Evolutionary conservation across 1,140 invertebrate genomes (phyloP), one percentile per base, ranked within the genome.

Genomic region (Drosophila malerkotliana): DNA sequence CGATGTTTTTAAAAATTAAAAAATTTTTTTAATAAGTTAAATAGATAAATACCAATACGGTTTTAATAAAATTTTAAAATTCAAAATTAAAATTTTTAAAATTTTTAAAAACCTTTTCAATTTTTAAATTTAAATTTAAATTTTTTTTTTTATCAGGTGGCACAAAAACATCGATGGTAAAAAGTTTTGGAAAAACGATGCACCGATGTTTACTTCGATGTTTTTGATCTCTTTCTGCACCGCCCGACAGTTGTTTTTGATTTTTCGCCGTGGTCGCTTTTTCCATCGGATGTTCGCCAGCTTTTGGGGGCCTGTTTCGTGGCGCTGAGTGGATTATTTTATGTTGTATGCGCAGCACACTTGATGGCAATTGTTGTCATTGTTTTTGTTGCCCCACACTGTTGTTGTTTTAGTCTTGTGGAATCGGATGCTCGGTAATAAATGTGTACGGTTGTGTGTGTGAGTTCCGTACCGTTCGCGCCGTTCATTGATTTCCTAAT

Each of bases 401-500:
- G 44, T 47, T 47, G 44, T 47, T 47, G 8, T 18, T 24, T 47
- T 21, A 47, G 44, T 21, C 41, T 44, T 44, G 41, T 74, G 52
- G 67, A 61, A 37, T 69, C 59, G 57, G 48, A 77, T 77, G 45
- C 58, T 66, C 15, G 39, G 63, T 32, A 76, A 28, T 66, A 62
- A 28, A 30, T 30, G 49, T 34, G 4, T 44, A 7, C 26, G 51
- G 1, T 12, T 21, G 28, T 52, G 26, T 15, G 4, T 34, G 24
- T 72, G 74, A 6, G 26, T 87, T 83, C 69, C 63, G 80, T 79
- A 80, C 56, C 59, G 71, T 80, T 80, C 59, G 68, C 79, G 76
- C 71, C 62, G 85, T 85, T 89, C 85, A 79, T 87, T 91, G 87
- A 87, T 91, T 91, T 91, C 90, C 90, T 91, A 91, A 91, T 91